phyloP scores from a whole-genome alignment of 2,797 vertebrate species.

The Cetoscarus ocellatus region DNA sequence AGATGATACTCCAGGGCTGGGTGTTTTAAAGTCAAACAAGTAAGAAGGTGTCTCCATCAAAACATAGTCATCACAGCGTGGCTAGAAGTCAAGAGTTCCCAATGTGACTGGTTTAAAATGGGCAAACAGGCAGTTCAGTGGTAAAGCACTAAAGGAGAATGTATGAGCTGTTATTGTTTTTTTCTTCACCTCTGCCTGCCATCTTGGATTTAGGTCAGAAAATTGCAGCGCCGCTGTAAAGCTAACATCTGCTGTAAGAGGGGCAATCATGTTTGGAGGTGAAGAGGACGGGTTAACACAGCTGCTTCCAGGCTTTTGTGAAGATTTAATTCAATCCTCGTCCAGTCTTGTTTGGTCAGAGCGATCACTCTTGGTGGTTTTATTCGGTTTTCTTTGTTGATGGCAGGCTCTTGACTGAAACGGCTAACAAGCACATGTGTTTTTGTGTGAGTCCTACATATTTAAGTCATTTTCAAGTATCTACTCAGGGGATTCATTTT shows the following conservation, averaged over 20 bases:
- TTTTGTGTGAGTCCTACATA: not conserved
- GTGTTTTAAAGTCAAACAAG: constrained; percentile 43
- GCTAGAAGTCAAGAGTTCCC: constrained; percentile 42
- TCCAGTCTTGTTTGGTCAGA: constrained; percentile 42
- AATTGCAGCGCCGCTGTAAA: constrained; percentile 1
- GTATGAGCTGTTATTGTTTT: constrained; percentile 37
- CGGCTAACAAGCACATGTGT: not conserved
- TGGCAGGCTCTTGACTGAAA: constrained; percentile 1
- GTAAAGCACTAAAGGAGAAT: constrained; percentile 13
- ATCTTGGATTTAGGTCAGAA: constrained; percentile 32
- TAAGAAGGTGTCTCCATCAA: constrained; percentile 54
- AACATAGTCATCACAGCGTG: constrained; percentile 25
- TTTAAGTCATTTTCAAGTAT: not conserved
- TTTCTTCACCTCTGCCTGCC: constrained; percentile 6
- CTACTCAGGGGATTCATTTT: not conserved
- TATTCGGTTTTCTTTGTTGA: constrained; percentile 20
- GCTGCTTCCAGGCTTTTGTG: constrained; percentile 44
- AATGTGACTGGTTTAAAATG: not conserved
- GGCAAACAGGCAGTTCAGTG: not conserved
- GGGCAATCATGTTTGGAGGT: constrained; percentile 54
- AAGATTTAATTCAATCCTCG: constrained; percentile 25
- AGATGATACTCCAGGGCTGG: constrained; percentile 41
- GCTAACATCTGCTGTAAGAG: constrained; percentile 25
- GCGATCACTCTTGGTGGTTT: constrained; percentile 33
- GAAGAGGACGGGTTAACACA: constrained; percentile 20